Evolutionary conservation across 2,888 invertebrate genomes (phyloP).

Genomic region (Melolontha melolontha): DNA sequence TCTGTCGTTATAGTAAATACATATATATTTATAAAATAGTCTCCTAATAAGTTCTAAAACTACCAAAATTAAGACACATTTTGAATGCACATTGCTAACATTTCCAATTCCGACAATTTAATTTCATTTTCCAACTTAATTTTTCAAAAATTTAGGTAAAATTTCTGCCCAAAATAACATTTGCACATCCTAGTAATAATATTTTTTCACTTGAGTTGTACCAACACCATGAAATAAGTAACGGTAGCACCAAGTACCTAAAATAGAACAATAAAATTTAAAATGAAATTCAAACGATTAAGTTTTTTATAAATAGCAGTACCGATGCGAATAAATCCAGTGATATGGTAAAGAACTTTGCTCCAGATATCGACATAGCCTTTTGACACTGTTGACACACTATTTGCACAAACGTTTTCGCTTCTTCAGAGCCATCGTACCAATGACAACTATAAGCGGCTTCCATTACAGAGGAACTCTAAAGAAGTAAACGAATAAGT

Average conservation of each 20-base stretch:
- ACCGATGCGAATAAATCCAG: constrained; percentile 90
- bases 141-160: background rate
- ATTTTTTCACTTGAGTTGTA: constrained; percentile 81
- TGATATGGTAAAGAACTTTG: constrained; percentile 90
- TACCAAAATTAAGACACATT: constrained; percentile 24
- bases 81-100: background rate
- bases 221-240: constrained; percentile 92
- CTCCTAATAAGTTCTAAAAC: background rate
- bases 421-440: constrained; percentile 92
- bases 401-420: constrained; percentile 91
- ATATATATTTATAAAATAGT: background rate
- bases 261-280: constrained; percentile 52
- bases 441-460: constrained; percentile 91
- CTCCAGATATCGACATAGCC: constrained; percentile 89
- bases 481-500: constrained; percentile 47
- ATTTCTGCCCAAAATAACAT: background rate
- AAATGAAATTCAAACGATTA: constrained; percentile 1
- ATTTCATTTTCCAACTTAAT: background rate
- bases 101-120: too few relatives aligned
- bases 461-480: constrained; percentile 93
- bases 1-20: background rate
- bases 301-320: constrained; percentile 47
- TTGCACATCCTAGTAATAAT: background rate
- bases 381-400: constrained; percentile 93
- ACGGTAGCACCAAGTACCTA: constrained; percentile 90